These are phyloP conservation scores for Pemphredon lugubris DNA, from an alignment of 2,888 invertebrate species.

Conservation along the genomic window DNA sequence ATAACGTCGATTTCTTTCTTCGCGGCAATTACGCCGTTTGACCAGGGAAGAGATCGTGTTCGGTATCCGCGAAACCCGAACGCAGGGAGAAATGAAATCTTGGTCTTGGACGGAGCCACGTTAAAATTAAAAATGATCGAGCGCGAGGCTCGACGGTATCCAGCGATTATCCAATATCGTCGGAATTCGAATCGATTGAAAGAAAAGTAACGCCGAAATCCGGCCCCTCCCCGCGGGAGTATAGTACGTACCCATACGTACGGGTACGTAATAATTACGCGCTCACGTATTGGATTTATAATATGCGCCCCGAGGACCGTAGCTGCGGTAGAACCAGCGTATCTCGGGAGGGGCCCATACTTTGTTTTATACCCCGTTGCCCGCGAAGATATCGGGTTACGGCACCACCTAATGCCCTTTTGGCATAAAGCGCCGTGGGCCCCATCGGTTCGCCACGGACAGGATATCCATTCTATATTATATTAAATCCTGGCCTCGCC, in stretches of 20 bases:
- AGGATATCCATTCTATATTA: conserved; percentile 78
- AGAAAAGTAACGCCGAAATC: no score
- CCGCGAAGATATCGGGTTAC: conserved; percentile 71
- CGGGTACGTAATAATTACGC: no score
- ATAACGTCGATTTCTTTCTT: conserved; percentile 54
- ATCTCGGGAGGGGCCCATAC: conserved; percentile 49
- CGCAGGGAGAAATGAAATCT: background rate
- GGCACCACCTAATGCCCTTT: conserved; percentile 66
- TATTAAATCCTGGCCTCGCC: conserved; percentile 53
- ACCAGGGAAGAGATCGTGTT: conserved; percentile 30
- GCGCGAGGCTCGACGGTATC: no score
- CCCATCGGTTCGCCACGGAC: conserved; percentile 59
- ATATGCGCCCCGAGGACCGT: no score
- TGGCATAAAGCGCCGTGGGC: conserved; percentile 57
- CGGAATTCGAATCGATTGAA: no score
- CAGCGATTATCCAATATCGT: no score
- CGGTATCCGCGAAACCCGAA: conserved; percentile 7
- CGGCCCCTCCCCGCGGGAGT: no score
- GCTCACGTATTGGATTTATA: no score
- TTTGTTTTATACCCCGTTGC: conserved; percentile 65
- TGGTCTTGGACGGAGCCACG: no score
- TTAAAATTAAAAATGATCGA: no score
- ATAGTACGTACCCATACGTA: no score
- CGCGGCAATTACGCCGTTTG: conserved; percentile 36
- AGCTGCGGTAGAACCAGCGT: conserved; percentile 8